Conservation (phyloP, 2,113 vertebrate species). For the Miniopterus natalensis region DNA sequence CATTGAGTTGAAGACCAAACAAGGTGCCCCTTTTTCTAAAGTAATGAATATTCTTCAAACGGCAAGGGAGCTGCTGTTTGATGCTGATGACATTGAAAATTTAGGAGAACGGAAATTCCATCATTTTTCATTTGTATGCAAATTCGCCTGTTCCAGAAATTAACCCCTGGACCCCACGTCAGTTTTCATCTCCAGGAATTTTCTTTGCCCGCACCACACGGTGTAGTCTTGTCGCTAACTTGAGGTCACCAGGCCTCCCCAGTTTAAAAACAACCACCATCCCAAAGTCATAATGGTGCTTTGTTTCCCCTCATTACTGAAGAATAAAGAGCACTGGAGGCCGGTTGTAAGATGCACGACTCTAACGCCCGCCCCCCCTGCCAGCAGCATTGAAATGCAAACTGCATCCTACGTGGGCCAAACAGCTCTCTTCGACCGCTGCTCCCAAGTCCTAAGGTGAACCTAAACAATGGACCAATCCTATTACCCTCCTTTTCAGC, state of each 20-base stretch:
- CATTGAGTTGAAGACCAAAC: slow-evolving; percentile 97
- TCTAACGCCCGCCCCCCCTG: slow-evolving; percentile 71
- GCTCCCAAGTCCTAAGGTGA: slow-evolving; percentile 89
- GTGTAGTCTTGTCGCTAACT: slow-evolving; percentile 84
- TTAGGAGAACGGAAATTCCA: slow-evolving; percentile 96
- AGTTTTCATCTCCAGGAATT: slow-evolving; percentile 97
- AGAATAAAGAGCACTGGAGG: slow-evolving; percentile 86
- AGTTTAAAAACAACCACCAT: slow-evolving; percentile 81
- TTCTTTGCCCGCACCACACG: slow-evolving; percentile 86
- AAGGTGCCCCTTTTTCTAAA: slow-evolving; percentile 97
- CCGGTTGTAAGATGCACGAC: slow-evolving; percentile 89
- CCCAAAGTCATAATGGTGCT: slow-evolving; percentile 87
- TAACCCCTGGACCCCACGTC: slow-evolving; percentile 98
- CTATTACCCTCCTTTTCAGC: slow-evolving; percentile 89
- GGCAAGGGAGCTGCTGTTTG: slow-evolving; percentile 92
- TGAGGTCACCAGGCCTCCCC: slow-evolving; percentile 89
- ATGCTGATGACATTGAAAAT: slow-evolving; percentile 99
- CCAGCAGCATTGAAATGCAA: slow-evolving; percentile 90
- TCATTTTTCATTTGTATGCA: slow-evolving; percentile 99
- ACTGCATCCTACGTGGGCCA: slow-evolving; percentile 84
- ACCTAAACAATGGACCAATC: slow-evolving; percentile 90
- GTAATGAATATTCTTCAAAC: slow-evolving; percentile 97
- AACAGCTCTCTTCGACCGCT: slow-evolving; percentile 86
- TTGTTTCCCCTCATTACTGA: slow-evolving; percentile 90
- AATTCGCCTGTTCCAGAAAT: slow-evolving; percentile 99